Base-by-base conservation (phyloP, 2,888 invertebrate genomes). In the Drosophila lutescens region DNA sequence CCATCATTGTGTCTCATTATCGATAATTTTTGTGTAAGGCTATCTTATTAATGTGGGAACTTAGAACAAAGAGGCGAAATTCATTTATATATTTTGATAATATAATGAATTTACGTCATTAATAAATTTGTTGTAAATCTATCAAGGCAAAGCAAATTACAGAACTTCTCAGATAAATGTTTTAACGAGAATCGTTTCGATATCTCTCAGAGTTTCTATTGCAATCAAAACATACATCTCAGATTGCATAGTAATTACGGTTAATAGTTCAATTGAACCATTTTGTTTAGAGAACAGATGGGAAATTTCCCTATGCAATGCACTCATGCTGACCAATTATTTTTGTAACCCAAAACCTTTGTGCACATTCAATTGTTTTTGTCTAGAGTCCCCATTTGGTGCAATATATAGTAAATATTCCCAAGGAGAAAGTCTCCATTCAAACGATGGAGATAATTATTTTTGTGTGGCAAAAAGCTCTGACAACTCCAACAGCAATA, bases 391-490 rank as follows among this genome's bases (percentile, higher is more conserved):
- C 4, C 13, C 9, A 3, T 23, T 9, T 15, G 17, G 8, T 13
- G 4, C 6, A 17, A 26, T n/a, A 20, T 17, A 26, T n/a, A n/a
- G n/a, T n/a, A n/a, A n/a, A n/a, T 23, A 20, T 13, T 40, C 17
- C 20, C 26, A 17, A 30, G 17, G 5, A 55, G 20, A 41, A 40
- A 40, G 30, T 54, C 58, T 55, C 55, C 20, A 41, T 40, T 54
- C 20, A 55, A 15, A 20, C 32, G 4, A 32, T n/a, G 20, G 1
- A 55, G 56, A 58, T 32, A 59, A 59, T 59, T 59, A 56, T 59
- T 56, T 58, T 32, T 49, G 20, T 40, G 30, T 12, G 53, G 57
- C 38, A 57, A 49, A 34, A 13, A 26, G 36, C 53, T 38, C 40
- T 32, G 56, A 41, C 40, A 56, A 32, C 13, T 15, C 41, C 41